Conservation (phyloP, 2,113 vertebrate species). For the Panurus biarmicus region DNA sequence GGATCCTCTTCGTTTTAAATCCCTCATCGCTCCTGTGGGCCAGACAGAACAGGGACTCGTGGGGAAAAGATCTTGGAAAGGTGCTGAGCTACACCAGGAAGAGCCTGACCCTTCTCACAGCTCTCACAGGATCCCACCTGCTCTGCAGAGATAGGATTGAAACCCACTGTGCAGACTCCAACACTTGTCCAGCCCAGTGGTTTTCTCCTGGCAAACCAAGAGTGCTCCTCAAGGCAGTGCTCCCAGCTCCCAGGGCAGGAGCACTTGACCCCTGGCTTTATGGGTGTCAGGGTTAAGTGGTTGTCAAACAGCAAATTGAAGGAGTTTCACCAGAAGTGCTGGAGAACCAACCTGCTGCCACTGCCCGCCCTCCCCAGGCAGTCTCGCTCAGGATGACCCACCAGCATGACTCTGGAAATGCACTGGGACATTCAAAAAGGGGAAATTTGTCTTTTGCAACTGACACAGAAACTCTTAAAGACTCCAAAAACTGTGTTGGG, state of each 20-base stretch:
- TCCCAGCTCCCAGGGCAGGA: background rate
- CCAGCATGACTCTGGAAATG: background rate
- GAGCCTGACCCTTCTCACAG: background rate
- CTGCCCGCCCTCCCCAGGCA: background rate
- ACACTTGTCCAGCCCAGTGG: background rate
- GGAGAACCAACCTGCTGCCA: background rate
- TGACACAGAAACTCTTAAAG: background rate
- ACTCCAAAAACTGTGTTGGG: background rate
- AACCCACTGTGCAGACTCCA: background rate
- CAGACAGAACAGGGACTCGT: background rate
- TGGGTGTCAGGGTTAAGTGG: conserved; percentile 23
- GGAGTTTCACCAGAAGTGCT: background rate
- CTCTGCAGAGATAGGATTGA: background rate
- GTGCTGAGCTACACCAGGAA: fast-evolving
- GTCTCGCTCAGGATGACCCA: background rate
- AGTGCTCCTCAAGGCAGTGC: background rate
- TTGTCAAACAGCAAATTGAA: conserved; percentile 9
- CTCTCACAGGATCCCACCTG: background rate
- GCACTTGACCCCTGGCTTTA: conserved; percentile 22
- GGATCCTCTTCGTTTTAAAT: conserved; percentile 78
- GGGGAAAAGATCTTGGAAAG: background rate
- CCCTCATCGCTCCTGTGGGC: conserved; percentile 76
- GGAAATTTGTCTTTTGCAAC: background rate
- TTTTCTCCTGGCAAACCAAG: background rate
- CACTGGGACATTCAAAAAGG: background rate